phyloP scores from a whole-genome alignment of 2,797 vertebrate species.

The Ara ararauna region DNA sequence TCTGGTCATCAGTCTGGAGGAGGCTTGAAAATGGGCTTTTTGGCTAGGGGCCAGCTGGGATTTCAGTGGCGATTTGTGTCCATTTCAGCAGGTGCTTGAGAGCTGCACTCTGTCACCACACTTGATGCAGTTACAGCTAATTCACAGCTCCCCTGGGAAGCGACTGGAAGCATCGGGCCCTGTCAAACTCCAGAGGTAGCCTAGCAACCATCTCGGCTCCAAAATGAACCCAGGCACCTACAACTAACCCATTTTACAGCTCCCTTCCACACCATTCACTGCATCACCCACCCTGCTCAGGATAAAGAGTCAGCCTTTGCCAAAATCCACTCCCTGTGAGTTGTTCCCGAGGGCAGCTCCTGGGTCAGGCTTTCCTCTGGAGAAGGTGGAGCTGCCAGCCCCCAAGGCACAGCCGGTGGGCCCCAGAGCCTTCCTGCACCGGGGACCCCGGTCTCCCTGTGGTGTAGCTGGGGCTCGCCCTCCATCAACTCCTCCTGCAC shows the following conservation, averaged over 20 bases:
- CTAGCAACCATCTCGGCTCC: slow-evolving; percentile 66
- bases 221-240: slow-evolving; percentile 46
- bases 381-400: neutral
- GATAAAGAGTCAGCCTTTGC: neutral
- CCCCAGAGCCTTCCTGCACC: fast-evolving
- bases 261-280: slow-evolving; percentile 18
- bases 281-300: neutral
- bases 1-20: neutral
- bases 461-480: neutral
- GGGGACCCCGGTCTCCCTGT: fast-evolving
- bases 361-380: neutral
- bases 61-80: slow-evolving; percentile 48
- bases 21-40: slow-evolving; percentile 22
- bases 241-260: slow-evolving; percentile 55
- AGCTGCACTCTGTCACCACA: neutral
- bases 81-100: neutral
- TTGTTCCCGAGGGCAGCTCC: neutral
- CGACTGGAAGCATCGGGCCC: slow-evolving; percentile 54
- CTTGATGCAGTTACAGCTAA: slow-evolving; percentile 61
- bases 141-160: slow-evolving; percentile 71
- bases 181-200: slow-evolving; percentile 75
- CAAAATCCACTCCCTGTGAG: neutral
- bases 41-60: slow-evolving; percentile 6
- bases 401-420: fast-evolving
- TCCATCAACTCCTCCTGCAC: neutral